Evolutionary conservation across 2,113 vertebrate species (phyloP).

Genomic region (Genyomyrus donnyi): DNA sequence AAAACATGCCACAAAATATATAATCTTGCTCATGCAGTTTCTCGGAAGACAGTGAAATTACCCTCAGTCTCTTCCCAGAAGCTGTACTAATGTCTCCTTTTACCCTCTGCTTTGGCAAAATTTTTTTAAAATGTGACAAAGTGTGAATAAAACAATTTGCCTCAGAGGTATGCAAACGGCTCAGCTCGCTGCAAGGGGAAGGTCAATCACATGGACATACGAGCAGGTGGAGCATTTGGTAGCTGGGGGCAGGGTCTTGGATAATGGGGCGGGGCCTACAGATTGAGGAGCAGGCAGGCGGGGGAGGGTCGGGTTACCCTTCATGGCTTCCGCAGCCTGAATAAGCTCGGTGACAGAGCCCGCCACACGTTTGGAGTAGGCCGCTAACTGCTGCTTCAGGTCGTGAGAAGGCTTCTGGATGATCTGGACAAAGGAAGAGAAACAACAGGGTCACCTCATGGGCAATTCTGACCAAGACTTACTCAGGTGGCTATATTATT

Average conservation of each 20-base stretch:
- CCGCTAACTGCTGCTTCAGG: constrained; percentile 85
- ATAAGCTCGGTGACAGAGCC: constrained; percentile 94
- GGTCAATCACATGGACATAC: neutral
- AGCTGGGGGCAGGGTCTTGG: neutral
- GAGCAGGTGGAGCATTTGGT: neutral
- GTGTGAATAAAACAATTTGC: neutral
- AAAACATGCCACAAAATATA: neutral
- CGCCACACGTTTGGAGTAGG: constrained; percentile 85
- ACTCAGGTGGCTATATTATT: neutral
- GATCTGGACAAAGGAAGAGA: constrained; percentile 58
- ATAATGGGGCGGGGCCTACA: neutral
- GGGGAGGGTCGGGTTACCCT: constrained; percentile 62
- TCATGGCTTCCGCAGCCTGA: constrained; percentile 97
- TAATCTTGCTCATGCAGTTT: neutral
- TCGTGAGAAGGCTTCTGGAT: constrained; percentile 88
- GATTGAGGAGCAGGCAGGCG: neutral
- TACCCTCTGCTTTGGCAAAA: neutral
- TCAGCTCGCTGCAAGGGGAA: neutral
- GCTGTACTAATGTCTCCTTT: neutral
- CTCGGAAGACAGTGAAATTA: neutral
- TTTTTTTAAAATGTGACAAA: neutral
- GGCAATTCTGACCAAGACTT: neutral
- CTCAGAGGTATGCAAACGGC: neutral
- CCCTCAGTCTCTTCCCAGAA: neutral
- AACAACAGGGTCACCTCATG: neutral